phyloP scores from a whole-genome alignment of 2,888 invertebrate genomes.

The Myopa testacea region DNA sequence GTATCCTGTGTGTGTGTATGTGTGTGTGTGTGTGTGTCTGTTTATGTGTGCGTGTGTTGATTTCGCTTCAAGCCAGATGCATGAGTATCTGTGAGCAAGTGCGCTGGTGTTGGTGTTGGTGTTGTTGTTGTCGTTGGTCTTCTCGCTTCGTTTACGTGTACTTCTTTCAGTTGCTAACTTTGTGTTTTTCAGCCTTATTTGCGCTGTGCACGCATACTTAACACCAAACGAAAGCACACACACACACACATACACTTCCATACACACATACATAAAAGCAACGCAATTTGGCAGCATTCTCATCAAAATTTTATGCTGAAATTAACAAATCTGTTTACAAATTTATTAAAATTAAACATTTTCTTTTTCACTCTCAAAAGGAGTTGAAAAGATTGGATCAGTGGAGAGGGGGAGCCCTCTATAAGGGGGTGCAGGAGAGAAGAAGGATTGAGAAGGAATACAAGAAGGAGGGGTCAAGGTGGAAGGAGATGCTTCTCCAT shows the following conservation, averaged over 20 bases:
- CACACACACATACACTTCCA: background rate
- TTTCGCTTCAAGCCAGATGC: background rate
- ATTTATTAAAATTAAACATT: slow-evolving; percentile 65
- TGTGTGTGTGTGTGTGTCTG: slow-evolving; percentile 38
- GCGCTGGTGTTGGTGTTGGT: background rate
- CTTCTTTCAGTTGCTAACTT: background rate
- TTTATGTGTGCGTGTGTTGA: slow-evolving; percentile 51
- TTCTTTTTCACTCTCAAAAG: slow-evolving; percentile 21
- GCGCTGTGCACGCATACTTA: background rate
- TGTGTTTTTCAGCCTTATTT: slow-evolving; percentile 2
- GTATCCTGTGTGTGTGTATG: slow-evolving; percentile 30
- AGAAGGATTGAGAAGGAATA: too few species aligned
- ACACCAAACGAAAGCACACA: slow-evolving; percentile 19
- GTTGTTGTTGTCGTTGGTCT: background rate
- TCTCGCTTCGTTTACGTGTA: background rate
- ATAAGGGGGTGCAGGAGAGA: too few species aligned
- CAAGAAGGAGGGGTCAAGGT: too few species aligned
- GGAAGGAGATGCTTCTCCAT: too few species aligned
- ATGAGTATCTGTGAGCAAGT: background rate
- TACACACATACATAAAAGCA: background rate
- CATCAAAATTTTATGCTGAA: slow-evolving; percentile 68
- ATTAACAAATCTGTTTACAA: slow-evolving; percentile 69
- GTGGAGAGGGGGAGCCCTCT: too few species aligned
- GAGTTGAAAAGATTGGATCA: too few species aligned
- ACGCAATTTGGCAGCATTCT: slow-evolving; percentile 64